Percentiles rank a stretch among this genome's conserved stretches.
These are phyloP conservation scores for Motacilla tschutschensis DNA, from an alignment of 2,113 vertebrate genomes.

Conservation along the genomic window DNA sequence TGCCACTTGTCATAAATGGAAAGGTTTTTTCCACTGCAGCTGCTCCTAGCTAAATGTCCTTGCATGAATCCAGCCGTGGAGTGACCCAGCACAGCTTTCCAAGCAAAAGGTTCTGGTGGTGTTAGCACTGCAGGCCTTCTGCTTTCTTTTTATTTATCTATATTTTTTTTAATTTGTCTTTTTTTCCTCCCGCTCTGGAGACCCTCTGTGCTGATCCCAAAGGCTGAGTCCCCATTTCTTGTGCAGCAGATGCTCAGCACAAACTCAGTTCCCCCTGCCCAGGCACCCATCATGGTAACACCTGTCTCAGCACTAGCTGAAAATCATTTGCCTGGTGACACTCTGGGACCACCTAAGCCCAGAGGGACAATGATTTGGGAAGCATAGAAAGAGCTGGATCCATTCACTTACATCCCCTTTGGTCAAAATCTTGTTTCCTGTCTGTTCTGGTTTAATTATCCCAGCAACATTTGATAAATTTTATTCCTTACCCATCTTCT, in stretches of 20 bases:
- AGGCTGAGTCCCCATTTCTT: not conserved
- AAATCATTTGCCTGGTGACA: not conserved
- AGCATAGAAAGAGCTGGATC: not conserved
- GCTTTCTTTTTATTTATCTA: not conserved
- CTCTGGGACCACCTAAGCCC: not conserved
- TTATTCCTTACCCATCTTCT: not conserved
- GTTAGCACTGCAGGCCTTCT: not conserved
- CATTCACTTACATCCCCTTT: not conserved
- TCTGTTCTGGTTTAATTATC: not conserved
- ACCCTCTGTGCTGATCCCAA: not conserved
- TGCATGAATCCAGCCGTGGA: not conserved
- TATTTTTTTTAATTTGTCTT: fast-evolving
- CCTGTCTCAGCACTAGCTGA: not conserved
- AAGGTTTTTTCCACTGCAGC: not conserved
- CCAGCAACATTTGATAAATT: not conserved
- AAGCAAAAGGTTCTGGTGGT: not conserved
- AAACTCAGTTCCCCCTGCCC: not conserved
- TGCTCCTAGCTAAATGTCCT: not conserved
- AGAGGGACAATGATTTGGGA: not conserved
- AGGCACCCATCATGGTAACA: not conserved
- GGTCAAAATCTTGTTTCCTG: not conserved
- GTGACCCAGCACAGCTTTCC: not conserved
- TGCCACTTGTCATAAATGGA: not conserved
- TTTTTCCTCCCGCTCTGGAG: not conserved
- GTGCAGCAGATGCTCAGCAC: not conserved